phyloP scores from a whole-genome alignment of 2,797 vertebrate species.

The Triplophysa bombifrons region DNA sequence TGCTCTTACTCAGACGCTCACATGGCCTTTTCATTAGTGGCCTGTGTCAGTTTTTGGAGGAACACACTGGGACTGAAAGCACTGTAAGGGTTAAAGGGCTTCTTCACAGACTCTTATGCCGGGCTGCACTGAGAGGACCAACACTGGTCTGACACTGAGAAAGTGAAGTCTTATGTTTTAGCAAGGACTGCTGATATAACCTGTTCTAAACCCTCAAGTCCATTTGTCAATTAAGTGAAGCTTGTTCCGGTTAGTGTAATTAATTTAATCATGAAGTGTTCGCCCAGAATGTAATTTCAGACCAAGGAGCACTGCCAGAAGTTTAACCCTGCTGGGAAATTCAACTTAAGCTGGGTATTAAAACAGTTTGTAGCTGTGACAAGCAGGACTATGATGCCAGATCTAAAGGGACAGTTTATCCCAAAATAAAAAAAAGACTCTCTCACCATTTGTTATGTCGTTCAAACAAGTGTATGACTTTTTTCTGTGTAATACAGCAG shows the following conservation, averaged over 20 bases:
- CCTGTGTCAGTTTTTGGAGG: constrained; percentile 5
- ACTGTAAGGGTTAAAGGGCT: constrained; percentile 6
- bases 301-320: neutral
- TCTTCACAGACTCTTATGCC: neutral
- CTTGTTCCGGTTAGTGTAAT: no score
- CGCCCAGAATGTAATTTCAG: neutral
- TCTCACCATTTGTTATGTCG: no score
- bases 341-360: no score
- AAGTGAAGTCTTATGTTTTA: neutral
- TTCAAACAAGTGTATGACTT: no score
- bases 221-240: no score
- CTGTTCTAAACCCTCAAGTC: neutral
- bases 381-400: no score
- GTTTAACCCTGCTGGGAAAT: neutral
- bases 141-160: neutral
- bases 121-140: neutral
- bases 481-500: no score
- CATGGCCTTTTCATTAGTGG: constrained; percentile 19
- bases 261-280: neutral
- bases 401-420: no score
- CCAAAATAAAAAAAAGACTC: no score
- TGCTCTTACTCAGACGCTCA: constrained; percentile 35
- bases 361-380: no score
- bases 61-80: neutral
- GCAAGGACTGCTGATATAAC: neutral